Conservation (phyloP, 2,797 vertebrate genomes). For the Varecia variegata region DNA sequence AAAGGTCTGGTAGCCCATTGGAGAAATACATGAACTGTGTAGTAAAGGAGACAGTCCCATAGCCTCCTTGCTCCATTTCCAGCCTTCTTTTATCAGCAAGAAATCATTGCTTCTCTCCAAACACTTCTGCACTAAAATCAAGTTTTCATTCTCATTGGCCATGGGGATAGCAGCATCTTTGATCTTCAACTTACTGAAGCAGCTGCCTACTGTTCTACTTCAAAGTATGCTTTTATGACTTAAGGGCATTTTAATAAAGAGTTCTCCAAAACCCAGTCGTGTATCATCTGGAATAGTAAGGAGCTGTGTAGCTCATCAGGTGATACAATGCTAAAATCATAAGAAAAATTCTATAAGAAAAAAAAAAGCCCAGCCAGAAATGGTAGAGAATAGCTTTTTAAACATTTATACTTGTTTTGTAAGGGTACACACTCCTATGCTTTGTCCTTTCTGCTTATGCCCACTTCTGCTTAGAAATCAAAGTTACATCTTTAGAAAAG, state of each 20-base stretch:
- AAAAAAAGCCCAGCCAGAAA: not conserved
- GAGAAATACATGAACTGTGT: not conserved
- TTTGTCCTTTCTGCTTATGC: not conserved
- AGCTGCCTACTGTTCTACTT: constrained; percentile 67
- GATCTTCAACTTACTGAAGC: constrained; percentile 68
- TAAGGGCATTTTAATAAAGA: constrained; percentile 72
- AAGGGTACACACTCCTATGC: not conserved
- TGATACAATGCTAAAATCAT: not conserved
- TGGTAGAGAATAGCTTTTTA: constrained; percentile 23
- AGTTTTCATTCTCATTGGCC: constrained; percentile 60
- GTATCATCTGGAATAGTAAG: constrained; percentile 10
- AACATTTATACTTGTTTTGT: not conserved
- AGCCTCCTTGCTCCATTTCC: not conserved
- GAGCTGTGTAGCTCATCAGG: constrained; percentile 2
- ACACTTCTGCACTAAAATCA: constrained; percentile 56
- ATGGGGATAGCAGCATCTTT: constrained; percentile 62
- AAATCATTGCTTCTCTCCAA: constrained; percentile 48
- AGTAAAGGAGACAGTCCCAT: not conserved
- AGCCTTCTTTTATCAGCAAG: constrained; percentile 52
- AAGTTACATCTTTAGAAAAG: not conserved
- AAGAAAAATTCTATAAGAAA: not conserved
- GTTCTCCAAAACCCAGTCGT: constrained; percentile 48
- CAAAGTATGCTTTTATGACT: constrained; percentile 75
- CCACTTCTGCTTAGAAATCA: constrained; percentile 9
- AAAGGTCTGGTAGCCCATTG: not conserved